Percentiles rank a stretch among this genome's conserved stretches.
Evolutionary conservation across 2,113 vertebrate genomes (phyloP).

Genomic region (Cathartes aura): DNA sequence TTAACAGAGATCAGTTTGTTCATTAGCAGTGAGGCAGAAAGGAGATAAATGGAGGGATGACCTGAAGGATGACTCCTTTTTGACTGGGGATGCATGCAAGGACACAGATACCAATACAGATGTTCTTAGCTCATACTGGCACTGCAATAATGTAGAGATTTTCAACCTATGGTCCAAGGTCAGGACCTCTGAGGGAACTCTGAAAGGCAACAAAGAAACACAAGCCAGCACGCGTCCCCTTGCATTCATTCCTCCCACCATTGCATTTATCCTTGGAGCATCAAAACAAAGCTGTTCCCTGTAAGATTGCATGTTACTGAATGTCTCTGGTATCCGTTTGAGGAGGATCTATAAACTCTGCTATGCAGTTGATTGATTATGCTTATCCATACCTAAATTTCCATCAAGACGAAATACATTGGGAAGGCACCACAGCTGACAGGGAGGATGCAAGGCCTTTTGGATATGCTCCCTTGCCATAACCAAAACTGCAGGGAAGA

Average conservation of each 20-base stretch:
- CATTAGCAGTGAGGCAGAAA: neutral
- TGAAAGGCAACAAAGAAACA: neutral
- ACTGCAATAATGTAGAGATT: neutral
- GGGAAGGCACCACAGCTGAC: neutral
- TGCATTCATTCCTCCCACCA: neutral
- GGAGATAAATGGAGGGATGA: neutral
- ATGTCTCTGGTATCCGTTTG: neutral
- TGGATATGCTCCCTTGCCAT: neutral
- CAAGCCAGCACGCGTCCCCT: neutral
- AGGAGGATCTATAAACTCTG: neutral
- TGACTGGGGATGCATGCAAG: neutral
- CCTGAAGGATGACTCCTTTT: neutral
- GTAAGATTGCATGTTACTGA: neutral
- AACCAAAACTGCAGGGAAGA: neutral
- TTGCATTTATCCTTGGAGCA: neutral
- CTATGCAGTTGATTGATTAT: neutral
- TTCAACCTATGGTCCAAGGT: neutral
- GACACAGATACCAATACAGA: neutral
- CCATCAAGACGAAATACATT: neutral
- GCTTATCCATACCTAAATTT: neutral
- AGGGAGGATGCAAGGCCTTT: neutral
- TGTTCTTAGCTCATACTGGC: neutral
- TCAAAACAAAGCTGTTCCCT: neutral
- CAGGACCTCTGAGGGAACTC: neutral
- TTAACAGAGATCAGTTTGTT: neutral